Base-by-base conservation (phyloP, 2,113 vertebrate genomes). In the Sinocyclocheilus anophthalmus region DNA sequence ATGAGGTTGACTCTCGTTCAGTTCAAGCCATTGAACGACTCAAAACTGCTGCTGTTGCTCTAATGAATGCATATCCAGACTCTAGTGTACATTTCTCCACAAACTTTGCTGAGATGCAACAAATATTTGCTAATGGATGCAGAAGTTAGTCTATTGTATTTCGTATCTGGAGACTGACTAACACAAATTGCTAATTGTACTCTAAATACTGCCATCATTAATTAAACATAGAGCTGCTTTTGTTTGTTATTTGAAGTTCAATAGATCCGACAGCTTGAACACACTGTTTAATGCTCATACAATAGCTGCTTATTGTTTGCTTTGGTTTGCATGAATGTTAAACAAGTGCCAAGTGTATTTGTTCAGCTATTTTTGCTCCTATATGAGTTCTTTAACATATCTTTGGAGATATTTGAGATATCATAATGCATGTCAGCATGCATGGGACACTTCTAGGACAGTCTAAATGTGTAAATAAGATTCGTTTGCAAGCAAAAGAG, bases 151-250 rank as follows among this genome's bases (percentile, higher is more conserved):
- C 81, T 83, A 57, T 83, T 83, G 81, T 57, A 72, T 83, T 83
- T 22, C 10, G 20, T 39, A 37, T 83, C 65, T 70, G 24, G 81
- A 83, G 81, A 83, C 81, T 65, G 39, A 81, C 59, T 53, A 33
- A 53, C 65, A 53, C 45, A 83, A 37, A 72, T 72, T 57, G 24
- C 81, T n/a, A 72, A 55, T 83, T 83, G 81, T 72, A 70, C 45
- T 72, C 65, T 83, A 57, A 82, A 83, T 72, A 57, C 24, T 22
- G 24, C n/a, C 81, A 39, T 83, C 81, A 83, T 83, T 83, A 83
- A 83, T 83, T 70, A 83, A 83, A 72, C 81, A 83, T 45, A n/a
- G 67, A 53, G 24, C n/a, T 53, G 67, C 10, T 72, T 83, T 83
- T 72, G 81, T 83, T 72, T 72, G 81, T 10, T 16, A 57, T 24